These are phyloP conservation scores for Esperia sulphurella DNA, from an alignment of 2,888 invertebrate genomes.

Conservation along the genomic window DNA sequence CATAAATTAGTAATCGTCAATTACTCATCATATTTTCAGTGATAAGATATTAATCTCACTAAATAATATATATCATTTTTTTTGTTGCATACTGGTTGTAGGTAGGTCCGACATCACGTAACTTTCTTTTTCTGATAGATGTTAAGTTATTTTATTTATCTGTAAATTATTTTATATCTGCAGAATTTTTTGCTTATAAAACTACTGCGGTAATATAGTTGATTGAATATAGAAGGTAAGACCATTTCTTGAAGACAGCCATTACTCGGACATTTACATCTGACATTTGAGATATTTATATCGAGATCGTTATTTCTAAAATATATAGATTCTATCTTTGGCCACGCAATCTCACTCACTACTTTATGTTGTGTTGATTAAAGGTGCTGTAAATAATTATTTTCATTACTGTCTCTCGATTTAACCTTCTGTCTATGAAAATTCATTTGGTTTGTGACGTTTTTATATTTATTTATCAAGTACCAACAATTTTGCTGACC, in stretches of 20 bases:
- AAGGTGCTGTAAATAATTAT: slow-evolving; percentile 9
- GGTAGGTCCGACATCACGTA: no score
- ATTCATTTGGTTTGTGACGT: not conserved
- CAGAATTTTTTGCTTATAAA: not conserved
- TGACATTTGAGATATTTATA: slow-evolving; percentile 36
- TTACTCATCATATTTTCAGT: no score
- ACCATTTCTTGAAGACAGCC: slow-evolving; percentile 25
- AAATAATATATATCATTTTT: no score
- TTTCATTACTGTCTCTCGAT: slow-evolving; percentile 3
- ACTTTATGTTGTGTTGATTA: slow-evolving; percentile 20
- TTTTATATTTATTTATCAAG: not conserved
- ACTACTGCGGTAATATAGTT: slow-evolving; percentile 15
- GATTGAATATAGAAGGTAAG: slow-evolving; percentile 36
- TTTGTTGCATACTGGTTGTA: no score
- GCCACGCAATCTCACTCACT: slow-evolving; percentile 17
- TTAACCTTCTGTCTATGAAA: not conserved
- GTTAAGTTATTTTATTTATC: no score
- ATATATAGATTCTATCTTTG: slow-evolving; percentile 29
- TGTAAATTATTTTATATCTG: not conserved
- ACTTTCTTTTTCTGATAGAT: no score
- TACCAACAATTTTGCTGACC: not conserved
- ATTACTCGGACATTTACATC: slow-evolving; percentile 44
- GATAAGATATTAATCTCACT: no score
- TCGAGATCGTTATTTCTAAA: slow-evolving; percentile 27
- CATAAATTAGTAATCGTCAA: no score